Evolutionary conservation across 2,797 vertebrate genomes (phyloP), one percentile per base, ranked within the genome.

Genomic region (Myripristis jacobus): DNA sequence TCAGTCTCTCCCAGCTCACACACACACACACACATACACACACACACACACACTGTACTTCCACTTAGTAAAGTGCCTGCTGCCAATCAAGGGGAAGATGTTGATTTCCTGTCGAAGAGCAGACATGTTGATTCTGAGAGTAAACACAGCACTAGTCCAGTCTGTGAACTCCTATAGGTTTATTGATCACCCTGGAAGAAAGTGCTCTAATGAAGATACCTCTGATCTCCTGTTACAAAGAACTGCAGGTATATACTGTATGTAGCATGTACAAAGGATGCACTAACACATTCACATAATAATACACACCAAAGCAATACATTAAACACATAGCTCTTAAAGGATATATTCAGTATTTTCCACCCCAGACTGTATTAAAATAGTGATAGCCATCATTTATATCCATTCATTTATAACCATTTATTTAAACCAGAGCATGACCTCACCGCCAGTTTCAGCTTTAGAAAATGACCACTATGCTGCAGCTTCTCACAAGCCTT

Each of bases 141-240:
- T 46, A 79, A 60, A 77, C 63, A 53, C 31, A 0, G 0, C 44
- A 57, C 62, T 65, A 66, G 62, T 52, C 50, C 66, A 50, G 68
- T 78, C 24, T 53, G 66, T 53, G 46, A 76, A 79, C 70, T 66
- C 43, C 36, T 6, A 77, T 70, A 15, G 36, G 72, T 59, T 81
- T 83, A 90, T 87, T 63, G 86, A 91, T 78, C 67, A 25, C 46
- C 56, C 60, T 24, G 24, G 52, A 56, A 69, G 63, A 75, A 51
- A 51, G 56, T 24, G 34, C 46, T 69, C 74, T 83, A 85, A 87
- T 83, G 73, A 84, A 83, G 80, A 86, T 56, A 36, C 60, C 76
- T 48, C 77, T 50, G 68, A 58, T 22, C 18, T 18, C 44, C 58
- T 51, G 12, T 27, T 47, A 57, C 27, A 2, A 25, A 22, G 59